A percentile compares a stretch with the other conserved stretches of the same genome.
phyloP scores from a whole-genome alignment of 2,797 vertebrate species.

The Malacoctenus gilli region DNA sequence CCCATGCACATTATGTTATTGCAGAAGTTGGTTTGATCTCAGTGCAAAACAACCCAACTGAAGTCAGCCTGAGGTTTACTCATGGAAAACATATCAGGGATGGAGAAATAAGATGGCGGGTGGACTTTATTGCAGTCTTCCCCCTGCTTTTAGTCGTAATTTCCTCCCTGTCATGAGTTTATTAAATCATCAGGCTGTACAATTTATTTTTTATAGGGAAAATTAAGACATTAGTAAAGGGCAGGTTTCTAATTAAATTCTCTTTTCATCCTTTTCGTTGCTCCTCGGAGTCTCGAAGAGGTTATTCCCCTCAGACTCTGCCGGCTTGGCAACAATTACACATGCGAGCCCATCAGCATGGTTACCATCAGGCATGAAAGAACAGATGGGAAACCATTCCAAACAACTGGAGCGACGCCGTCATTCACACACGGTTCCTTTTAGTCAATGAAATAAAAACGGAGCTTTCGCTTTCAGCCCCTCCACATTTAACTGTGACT shows the following conservation, averaged over 20 bases:
- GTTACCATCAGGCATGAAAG: slow-evolving; percentile 48
- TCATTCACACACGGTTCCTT: slow-evolving; percentile 29
- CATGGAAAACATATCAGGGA: slow-evolving; percentile 20
- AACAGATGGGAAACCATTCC: slow-evolving; percentile 26
- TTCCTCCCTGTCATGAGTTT: slow-evolving; percentile 30
- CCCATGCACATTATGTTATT: slow-evolving; percentile 30
- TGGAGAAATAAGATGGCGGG: slow-evolving; percentile 6
- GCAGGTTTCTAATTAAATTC: slow-evolving; percentile 45
- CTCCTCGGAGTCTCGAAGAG: slow-evolving; percentile 16
- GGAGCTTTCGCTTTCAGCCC: slow-evolving; percentile 4
- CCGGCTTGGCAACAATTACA: slow-evolving; percentile 47
- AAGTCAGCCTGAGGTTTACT: slow-evolving; percentile 17
- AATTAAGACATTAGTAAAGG: slow-evolving; percentile 49
- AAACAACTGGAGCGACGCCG: slow-evolving; percentile 32
- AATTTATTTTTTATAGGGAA: slow-evolving; percentile 44
- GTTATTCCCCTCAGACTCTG: slow-evolving; percentile 36
- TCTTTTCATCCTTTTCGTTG: slow-evolving; percentile 21
- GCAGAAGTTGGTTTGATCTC: slow-evolving; percentile 39
- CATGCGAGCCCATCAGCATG: slow-evolving; percentile 48
- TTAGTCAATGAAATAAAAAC: slow-evolving; percentile 22
- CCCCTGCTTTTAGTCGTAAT: slow-evolving; percentile 18
- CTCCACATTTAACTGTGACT: slow-evolving; percentile 11
- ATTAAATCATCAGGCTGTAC: slow-evolving; percentile 41
- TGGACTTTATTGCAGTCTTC: slow-evolving; percentile 31
- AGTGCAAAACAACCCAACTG: slow-evolving; percentile 22